Evolutionary conservation across 1,140 invertebrate genomes (phyloP), one percentile per base, ranked within the genome.

Genomic region (Temnothorax curvispinosus): DNA sequence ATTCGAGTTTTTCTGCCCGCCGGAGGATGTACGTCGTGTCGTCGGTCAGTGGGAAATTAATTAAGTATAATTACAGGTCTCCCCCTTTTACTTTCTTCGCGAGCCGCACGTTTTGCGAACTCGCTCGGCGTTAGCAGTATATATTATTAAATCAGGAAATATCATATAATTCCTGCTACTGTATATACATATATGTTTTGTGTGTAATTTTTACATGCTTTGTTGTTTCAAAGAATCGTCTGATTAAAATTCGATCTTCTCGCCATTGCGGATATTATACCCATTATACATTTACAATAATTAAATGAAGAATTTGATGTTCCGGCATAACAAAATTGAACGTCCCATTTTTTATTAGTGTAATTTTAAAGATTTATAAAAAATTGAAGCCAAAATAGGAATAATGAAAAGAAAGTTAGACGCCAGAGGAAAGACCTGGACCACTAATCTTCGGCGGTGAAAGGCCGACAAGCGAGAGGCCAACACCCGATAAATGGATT

Each of bases 401-500:
- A 54, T 9, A 85, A 64, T 7, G 64, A 88, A 86, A 65, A 32
- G 58, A 50, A 60, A 67, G 47, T 60, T 60, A 47, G 44, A 75
- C 52, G 52, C 52, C 41, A 41, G 50, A 69, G 64, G 69, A 80
- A 44, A 67, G 62, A 35, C 7, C n/a, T 38, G 86, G 77, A 80
- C 84, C 89, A 93, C 92, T 93, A 94, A 95, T 94, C 92, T 93
- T 78, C 85, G 80, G 82, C 89, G 92, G 91, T 90, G 88, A 86
- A 87, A 90, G 89, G 86, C 84, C 89, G 72, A 87, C 88, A 88
- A 87, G 85, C 82, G 84, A 84, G 91, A 87, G 93, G 92, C 92
- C 94, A 94, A 93, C 93, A 94, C 87, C 91, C 94, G 94, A 94
- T 94, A 94, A 95, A 95, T 95, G 92, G 89, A 93, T 94, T 93